Evolutionary conservation across 2,113 vertebrate species (phyloP), one percentile per base, ranked within the genome.

Genomic region (Ciconia maguari): DNA sequence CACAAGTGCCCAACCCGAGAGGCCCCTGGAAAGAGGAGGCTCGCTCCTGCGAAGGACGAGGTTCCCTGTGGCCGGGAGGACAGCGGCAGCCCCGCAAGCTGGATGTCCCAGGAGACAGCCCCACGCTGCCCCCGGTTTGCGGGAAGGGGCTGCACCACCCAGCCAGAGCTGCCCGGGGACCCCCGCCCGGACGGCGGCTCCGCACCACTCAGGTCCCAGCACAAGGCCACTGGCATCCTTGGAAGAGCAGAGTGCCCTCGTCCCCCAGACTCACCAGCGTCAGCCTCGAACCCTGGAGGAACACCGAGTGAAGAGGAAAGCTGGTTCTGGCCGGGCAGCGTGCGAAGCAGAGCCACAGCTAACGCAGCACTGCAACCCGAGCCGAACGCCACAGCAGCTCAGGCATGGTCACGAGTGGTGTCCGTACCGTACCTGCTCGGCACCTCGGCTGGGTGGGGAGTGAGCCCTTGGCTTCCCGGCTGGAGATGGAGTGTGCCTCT

Each of bases 361-460:
- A 24, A 41, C 6, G 4, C 0, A 51, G 44, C 16, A 2, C 62
- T 13, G 62, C n/a, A 19, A 27, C 27, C 12, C 1, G 1, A 66
- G 42, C 32, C 13, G n/a, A 42, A n/a, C 1, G 3, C 26, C 19
- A 5, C 2, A 24, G 30, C 44, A 29, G 62, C 52, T 68, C 30
- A 22, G 1, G 18, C 4, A 2, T 3, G 18, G 42, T 34, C 17
- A 27, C 41, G 21, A 4, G 25, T 7, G 2, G 65, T 4, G 3
- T 1, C 38, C 1, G 2, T 8, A 22, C 38, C 1, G 2, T 8
- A 22, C 9, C 48, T 27, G 38, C 48, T 38, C 1, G 1, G 38
- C 22, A 36, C 38, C 36, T 60, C 1, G 1, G 20, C 62, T 13
- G 70, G 32, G 27, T 19, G 25, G 13, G 34, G 34, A 34, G 16